Conservation (phyloP, 2,113 vertebrate genomes). For the Ancistrus triradiatus region DNA sequence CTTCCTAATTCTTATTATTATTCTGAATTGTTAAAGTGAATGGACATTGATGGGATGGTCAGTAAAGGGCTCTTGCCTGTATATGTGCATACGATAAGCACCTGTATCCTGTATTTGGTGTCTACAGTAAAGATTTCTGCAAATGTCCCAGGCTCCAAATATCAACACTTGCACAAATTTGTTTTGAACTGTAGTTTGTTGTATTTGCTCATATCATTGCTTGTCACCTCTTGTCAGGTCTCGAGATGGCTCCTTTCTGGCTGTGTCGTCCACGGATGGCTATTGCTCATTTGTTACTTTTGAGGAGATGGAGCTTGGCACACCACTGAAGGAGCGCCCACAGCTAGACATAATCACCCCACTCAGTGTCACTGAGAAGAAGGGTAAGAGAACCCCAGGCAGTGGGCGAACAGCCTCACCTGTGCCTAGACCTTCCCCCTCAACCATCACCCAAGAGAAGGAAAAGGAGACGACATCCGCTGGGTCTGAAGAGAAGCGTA, state of each 20-base stretch:
- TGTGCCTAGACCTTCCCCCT: conserved; percentile 41
- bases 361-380: conserved; percentile 74
- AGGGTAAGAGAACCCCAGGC: conserved; percentile 68
- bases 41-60: too few relatives aligned
- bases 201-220: too few relatives aligned
- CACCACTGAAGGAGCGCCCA: conserved; percentile 83
- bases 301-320: conserved; percentile 82
- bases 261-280: conserved; percentile 93
- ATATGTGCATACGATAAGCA: too few relatives aligned
- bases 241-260: conserved; percentile 84
- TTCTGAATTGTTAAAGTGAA: too few relatives aligned
- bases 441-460: conserved; percentile 32
- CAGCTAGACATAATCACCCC: conserved; percentile 67
- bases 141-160: too few relatives aligned
- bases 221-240: conserved; percentile 76
- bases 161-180: too few relatives aligned
- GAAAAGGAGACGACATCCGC: conserved; percentile 56
- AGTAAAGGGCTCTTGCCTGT: too few relatives aligned
- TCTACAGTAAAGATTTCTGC: too few relatives aligned
- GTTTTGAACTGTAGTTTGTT: background rate
- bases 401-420: conserved; percentile 50
- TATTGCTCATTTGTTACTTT: conserved; percentile 97
- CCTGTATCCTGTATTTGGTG: too few relatives aligned
- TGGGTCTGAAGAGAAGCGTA: conserved; percentile 69
- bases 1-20: too few relatives aligned